Base-by-base conservation (phyloP, 2,113 vertebrate genomes). In the Sus scrofa region DNA sequence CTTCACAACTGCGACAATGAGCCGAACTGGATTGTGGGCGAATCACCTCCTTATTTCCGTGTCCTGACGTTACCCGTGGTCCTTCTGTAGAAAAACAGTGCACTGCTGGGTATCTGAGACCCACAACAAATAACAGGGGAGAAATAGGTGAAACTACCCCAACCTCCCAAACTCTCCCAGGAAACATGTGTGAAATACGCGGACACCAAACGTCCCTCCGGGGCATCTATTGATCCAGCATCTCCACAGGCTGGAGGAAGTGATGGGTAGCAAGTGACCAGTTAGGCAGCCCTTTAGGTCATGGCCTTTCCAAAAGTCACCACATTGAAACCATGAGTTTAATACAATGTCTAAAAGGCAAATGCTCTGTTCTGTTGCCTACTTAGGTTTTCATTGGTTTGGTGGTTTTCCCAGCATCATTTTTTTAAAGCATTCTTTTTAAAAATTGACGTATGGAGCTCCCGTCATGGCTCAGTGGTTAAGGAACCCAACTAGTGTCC, bases 1-100 rank as follows among this genome's bases (percentile, higher is more conserved):
- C 56, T 22, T 63, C 44, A 3, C 13, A 3, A 11, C 27, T 1
- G 52, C 70, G 20, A 1, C 30, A 5, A 2, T 5, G 34, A 62
- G 84, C 52, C 22, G 0, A 2, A 20, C 2, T 0, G 39, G 20
- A 14, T 1, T 0, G 5, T 12, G 79, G 27, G 82, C 2, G 0
- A 6, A 20, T 44, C 70, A 7, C 37, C 30, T 18, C 26, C 37
- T 4, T 2, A 10, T 52, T 62, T 52, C 22, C n/a, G 0, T 11
- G 54, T 16, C 15, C 67, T 5, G 24, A 4, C 2, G 15, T n/a
- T 7, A 2, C 52, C 88, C 26, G 30, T 6, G 84, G 65, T 2
- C 52, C 70, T 65, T 73, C 92, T 30, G 54, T 20, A 24, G 91
- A 18, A 56, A 68, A 50, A 39, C 26, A 2, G 1, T 0, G 0